Conservation (phyloP, 2,113 vertebrate species). For the Romanogobio albipinnatus region DNA sequence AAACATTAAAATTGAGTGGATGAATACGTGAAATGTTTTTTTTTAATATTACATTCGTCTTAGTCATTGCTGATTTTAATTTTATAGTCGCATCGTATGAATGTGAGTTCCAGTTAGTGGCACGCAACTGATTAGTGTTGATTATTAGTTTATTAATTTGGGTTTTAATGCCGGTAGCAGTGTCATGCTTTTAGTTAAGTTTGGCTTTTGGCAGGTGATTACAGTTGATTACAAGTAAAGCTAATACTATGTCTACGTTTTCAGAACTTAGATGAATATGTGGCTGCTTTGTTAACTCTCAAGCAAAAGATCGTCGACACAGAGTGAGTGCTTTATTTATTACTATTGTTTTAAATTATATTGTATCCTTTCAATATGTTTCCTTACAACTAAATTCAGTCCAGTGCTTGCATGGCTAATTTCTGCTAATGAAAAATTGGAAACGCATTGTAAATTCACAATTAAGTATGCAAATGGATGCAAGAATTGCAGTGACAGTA, state of each 20-base stretch:
- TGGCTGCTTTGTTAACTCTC: slow-evolving; percentile 88
- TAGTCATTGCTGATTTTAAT: background rate
- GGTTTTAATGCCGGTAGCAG: background rate
- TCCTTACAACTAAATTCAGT: background rate
- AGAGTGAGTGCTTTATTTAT: slow-evolving; percentile 80
- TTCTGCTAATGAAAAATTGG: background rate
- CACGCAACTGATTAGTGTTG: background rate
- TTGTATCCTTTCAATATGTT: background rate
- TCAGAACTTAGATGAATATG: slow-evolving; percentile 93
- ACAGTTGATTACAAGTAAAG: background rate
- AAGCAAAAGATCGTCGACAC: slow-evolving; percentile 92
- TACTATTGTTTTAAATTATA: background rate
- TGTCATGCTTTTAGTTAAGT: background rate
- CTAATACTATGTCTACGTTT: slow-evolving; percentile 52
- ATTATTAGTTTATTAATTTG: background rate
- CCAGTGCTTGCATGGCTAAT: background rate
- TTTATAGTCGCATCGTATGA: background rate
- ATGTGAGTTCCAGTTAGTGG: background rate
- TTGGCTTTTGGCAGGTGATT: background rate
- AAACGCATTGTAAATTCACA: background rate
- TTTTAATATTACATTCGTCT: background rate
- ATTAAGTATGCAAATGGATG: background rate
- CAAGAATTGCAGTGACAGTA: background rate
- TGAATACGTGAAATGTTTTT: background rate
- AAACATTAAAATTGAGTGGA: background rate